A percentile compares a stretch with the other conserved stretches of the same genome.
Evolutionary conservation across 2,888 invertebrate species (phyloP).

Genomic region (Cephus spinipes): DNA sequence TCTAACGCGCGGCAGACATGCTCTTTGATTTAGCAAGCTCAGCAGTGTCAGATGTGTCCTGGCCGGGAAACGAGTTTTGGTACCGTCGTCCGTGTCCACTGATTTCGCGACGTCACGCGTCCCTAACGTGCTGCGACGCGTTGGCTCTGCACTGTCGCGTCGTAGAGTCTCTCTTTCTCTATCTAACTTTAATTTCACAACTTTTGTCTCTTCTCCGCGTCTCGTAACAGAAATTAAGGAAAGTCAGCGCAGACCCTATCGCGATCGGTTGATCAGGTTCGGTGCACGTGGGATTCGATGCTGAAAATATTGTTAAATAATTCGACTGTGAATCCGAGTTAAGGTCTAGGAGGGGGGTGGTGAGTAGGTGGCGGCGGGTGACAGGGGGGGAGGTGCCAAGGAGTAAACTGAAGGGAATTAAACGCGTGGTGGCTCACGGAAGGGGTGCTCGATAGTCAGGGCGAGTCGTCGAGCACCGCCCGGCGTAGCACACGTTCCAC

Average conservation of each 20-base stretch:
- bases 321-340: neutral
- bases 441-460: neutral
- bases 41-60: neutral
- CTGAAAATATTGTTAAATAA: neutral
- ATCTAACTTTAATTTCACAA: neutral
- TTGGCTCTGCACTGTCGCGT: neutral
- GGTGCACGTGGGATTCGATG: neutral
- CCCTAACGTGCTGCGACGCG: neutral
- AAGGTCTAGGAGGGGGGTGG: neutral
- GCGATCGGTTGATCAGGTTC: neutral
- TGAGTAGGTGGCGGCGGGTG: neutral
- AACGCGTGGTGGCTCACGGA: neutral
- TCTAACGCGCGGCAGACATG: neutral
- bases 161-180: neutral
- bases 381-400: neutral
- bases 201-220: neutral
- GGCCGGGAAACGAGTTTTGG: neutral
- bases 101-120: neutral
- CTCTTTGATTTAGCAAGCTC: neutral
- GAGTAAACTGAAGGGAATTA: neutral
- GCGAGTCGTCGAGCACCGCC: neutral
- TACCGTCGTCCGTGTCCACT: neutral
- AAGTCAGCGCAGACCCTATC: neutral
- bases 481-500: neutral
- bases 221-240: neutral